Evolutionary conservation across 2,113 vertebrate genomes (phyloP).

Genomic region (Pterophyllum scalare): DNA sequence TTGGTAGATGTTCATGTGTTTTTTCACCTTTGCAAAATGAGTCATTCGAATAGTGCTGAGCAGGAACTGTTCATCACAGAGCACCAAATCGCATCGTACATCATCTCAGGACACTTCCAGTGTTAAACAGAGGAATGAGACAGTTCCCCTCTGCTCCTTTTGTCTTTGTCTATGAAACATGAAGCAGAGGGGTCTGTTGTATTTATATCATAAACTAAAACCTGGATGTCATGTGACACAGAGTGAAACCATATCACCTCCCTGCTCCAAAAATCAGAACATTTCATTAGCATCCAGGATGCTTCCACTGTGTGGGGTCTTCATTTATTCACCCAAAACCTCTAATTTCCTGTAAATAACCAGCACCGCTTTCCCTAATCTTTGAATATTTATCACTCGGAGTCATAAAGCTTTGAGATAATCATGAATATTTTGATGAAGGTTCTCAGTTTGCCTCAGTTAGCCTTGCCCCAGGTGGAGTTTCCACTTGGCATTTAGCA

Average conservation of each 20-base stretch:
- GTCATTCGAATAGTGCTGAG: neutral
- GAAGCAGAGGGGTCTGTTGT: neutral
- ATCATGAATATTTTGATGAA: neutral
- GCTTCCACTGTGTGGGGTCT: neutral
- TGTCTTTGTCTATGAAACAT: neutral
- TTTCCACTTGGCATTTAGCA: neutral
- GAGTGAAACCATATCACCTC: neutral
- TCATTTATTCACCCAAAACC: neutral
- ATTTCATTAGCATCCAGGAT: neutral
- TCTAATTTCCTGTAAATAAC: constrained; percentile 1
- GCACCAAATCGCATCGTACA: neutral
- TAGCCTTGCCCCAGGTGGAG: neutral
- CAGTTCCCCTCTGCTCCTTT: neutral
- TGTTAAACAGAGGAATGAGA: neutral
- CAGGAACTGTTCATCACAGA: neutral
- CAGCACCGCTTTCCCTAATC: neutral
- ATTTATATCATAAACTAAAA: neutral
- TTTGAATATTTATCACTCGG: neutral
- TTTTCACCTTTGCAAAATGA: neutral
- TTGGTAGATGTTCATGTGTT: neutral
- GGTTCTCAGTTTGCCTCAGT: neutral
- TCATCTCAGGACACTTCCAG: neutral
- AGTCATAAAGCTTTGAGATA: neutral
- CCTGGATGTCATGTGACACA: neutral
- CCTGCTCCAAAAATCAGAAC: neutral